phyloP scores from a whole-genome alignment of 2,113 vertebrate genomes.

The Mastomys natalensis region DNA sequence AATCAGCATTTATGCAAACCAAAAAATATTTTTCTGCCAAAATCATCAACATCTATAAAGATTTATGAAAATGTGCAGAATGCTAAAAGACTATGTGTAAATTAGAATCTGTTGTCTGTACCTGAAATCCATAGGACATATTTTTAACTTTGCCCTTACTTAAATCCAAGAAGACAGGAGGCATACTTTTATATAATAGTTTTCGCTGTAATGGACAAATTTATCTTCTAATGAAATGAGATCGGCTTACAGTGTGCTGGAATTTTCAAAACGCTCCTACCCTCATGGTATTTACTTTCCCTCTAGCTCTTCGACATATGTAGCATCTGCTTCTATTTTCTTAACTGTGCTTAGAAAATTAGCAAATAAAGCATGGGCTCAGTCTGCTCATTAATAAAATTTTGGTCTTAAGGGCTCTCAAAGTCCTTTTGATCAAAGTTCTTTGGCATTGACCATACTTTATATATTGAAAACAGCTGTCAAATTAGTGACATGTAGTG shows the following conservation, averaged over 20 bases:
- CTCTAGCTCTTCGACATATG: not conserved
- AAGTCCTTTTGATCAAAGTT: not conserved
- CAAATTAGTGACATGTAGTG: not conserved
- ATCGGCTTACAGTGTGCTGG: not conserved
- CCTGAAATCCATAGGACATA: slow-evolving; percentile 44
- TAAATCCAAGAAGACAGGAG: slow-evolving; percentile 3
- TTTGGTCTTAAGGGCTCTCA: not conserved
- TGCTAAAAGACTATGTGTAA: slow-evolving; percentile 28
- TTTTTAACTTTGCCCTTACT: slow-evolving; percentile 48
- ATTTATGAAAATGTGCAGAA: slow-evolving; percentile 67
- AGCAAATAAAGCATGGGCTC: not conserved
- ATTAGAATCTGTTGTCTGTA: not conserved
- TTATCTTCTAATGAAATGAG: not conserved
- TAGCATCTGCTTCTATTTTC: not conserved
- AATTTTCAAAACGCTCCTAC: slow-evolving; percentile 32
- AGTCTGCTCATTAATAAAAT: not conserved
- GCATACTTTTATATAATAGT: not conserved
- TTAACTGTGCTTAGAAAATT: not conserved
- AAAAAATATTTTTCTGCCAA: slow-evolving; percentile 67
- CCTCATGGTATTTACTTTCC: not conserved
- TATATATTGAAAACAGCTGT: not conserved
- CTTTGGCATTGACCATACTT: not conserved
- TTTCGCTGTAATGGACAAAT: not conserved
- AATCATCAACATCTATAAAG: slow-evolving; percentile 66
- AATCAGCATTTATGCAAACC: slow-evolving; percentile 79